Evolutionary conservation across 2,888 invertebrate genomes (phyloP).

Genomic region (Philopedon plagiatum): DNA sequence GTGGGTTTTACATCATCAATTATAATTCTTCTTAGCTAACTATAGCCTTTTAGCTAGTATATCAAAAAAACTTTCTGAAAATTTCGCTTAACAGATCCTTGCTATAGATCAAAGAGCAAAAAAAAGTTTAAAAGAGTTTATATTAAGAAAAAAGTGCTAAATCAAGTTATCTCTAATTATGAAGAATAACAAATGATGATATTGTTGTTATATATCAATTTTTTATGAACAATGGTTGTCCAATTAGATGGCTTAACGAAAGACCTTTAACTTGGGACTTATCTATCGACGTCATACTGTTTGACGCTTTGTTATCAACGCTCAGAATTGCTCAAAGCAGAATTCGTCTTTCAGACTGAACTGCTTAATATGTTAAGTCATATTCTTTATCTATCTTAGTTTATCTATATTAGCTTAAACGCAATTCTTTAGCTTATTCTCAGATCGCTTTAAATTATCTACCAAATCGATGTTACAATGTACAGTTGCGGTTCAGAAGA

Average conservation of each 20-base stretch:
- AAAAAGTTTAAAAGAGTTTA: neutral
- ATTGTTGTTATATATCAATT: neutral
- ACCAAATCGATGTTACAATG: neutral
- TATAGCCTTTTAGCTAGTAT: conserved; percentile 10
- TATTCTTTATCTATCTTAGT: too few species aligned
- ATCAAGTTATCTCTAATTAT: conserved; percentile 42
- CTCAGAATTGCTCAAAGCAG: too few species aligned
- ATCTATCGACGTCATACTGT: too few species aligned
- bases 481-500: too few species aligned
- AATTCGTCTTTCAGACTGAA: too few species aligned
- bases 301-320: too few species aligned
- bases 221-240: too few species aligned
- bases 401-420: neutral
- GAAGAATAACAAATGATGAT: neutral
- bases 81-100: conserved; percentile 3
- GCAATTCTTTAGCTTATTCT: neutral
- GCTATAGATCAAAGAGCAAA: neutral
- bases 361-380: too few species aligned
- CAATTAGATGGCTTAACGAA: too few species aligned
- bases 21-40: conserved; percentile 1
- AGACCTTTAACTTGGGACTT: too few species aligned
- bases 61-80: neutral
- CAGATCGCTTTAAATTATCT: neutral
- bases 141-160: conserved; percentile 27
- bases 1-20: conserved; percentile 3